Base-by-base conservation (phyloP, 2,113 vertebrate species). In the Mellivora capensis region DNA sequence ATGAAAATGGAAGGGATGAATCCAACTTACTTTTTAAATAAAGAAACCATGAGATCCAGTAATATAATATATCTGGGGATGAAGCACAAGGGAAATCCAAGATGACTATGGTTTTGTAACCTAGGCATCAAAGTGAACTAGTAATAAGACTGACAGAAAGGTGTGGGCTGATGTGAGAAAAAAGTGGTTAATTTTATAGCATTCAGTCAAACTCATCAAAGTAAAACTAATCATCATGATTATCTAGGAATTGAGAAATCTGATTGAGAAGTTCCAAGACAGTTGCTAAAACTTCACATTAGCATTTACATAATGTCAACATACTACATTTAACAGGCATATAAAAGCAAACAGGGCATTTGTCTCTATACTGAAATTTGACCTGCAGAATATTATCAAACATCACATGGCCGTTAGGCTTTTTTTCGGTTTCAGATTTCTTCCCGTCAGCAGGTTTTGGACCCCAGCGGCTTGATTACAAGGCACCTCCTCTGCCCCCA, bases 371-470 rank as follows among this genome's bases (percentile, higher is more conserved):
- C 1, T 82, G 87, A 97, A 95, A 93, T 84, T 20, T 67, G 61
- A 89, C 86, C 81, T 82, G 69, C 61, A 92, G 91, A 67, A 54
- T 82, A 90, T 77, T 82, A 92, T 81, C 94, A 94, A 96, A 96
- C n/a, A 90, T 54, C 29, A 34, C 64, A 31, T 1, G 8, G 18
- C 39, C 93, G 44, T 71, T 49, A 74, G 54, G 29, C 25, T 47
- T 93, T 87, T 71, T 90, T 88, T 86, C 71, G 94, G 49, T 71
- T 96, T 94, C 44, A 87, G 54, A 93, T 93, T 97, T 95, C 72
- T 89, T 90, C 76, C 39, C 52, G 54, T 82, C 47, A 62, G 87
- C 42, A 74, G 31, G 62, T 67, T 88, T 59, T 74, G 57, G 44
- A 84, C 39, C 8, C 74, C 1, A 49, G 27, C 31, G 79, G 31